Conservation (phyloP, 2,113 vertebrate genomes). For the Archilochus colubris region DNA sequence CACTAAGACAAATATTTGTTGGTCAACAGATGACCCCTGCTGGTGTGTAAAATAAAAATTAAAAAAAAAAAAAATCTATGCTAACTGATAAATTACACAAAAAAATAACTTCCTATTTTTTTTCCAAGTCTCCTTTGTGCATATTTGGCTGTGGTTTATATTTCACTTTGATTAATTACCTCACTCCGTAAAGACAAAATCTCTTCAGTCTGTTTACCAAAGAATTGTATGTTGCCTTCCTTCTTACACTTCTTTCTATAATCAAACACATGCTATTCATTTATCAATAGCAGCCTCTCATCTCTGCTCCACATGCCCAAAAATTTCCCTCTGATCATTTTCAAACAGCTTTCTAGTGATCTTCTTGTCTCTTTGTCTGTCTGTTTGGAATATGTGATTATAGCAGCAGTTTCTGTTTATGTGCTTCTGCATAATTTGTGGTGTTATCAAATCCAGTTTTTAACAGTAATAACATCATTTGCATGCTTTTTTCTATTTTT, state of each 20-base stretch:
- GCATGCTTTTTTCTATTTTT: neutral
- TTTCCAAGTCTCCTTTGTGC: neutral
- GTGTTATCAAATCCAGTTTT: neutral
- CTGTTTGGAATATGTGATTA: neutral
- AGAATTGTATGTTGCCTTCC: neutral
- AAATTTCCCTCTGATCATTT: neutral
- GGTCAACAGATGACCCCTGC: constrained; percentile 61
- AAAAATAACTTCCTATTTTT: neutral
- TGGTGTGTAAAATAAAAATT: constrained; percentile 5
- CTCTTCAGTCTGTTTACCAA: neutral
- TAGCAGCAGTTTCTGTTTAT: neutral
- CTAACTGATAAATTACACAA: neutral
- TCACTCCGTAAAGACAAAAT: neutral
- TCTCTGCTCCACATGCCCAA: neutral
- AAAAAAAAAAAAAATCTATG: neutral
- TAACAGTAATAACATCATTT: neutral
- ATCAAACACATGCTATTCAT: neutral
- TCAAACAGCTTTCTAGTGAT: neutral
- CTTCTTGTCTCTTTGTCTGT: neutral
- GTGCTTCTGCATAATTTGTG: neutral
- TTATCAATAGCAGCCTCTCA: neutral
- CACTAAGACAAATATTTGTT: constrained; percentile 19
- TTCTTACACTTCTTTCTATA: neutral
- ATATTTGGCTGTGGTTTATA: neutral
- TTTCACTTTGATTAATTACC: neutral